A percentile compares a stretch with the other conserved stretches of the same genome.
These are phyloP conservation scores for Halictus rubicundus DNA, from an alignment of 1,140 invertebrate genomes.

Conservation along the genomic window DNA sequence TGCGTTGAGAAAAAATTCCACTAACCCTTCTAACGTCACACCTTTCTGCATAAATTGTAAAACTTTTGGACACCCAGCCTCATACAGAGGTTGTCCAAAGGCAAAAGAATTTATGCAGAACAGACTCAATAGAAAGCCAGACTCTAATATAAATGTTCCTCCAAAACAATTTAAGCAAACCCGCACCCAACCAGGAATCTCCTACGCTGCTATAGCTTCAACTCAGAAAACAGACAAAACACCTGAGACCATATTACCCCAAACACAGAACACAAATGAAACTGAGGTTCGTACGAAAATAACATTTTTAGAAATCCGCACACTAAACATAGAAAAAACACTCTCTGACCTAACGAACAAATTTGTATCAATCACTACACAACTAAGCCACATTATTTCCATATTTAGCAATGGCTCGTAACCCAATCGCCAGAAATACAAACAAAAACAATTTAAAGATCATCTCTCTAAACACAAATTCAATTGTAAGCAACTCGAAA, in stretches of 20 bases:
- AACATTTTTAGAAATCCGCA: too few species aligned
- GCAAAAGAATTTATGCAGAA: too few species aligned
- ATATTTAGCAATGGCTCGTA: neutral
- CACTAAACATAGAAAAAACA: constrained; percentile 41
- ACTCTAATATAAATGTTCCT: neutral
- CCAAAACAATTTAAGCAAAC: neutral
- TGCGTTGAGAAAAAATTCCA: too few species aligned
- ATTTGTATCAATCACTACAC: neutral
- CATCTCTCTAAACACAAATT: constrained; percentile 5
- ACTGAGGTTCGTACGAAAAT: too few species aligned
- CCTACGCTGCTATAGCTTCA: neutral
- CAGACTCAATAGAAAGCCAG: too few species aligned
- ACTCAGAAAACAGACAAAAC: too few species aligned
- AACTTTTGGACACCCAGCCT: too few species aligned
- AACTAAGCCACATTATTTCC: neutral
- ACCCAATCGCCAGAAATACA: neutral
- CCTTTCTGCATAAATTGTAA: too few species aligned
- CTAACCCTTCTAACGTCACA: too few species aligned
- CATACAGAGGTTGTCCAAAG: too few species aligned
- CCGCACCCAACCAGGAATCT: neutral
- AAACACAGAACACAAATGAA: neutral
- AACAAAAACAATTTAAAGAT: neutral
- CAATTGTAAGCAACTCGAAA: neutral
- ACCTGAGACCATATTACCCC: too few species aligned
- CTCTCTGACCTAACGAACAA: neutral